These are phyloP conservation scores for Marmota monax DNA, from an alignment of 2,113 vertebrate genomes.

Conservation along the genomic window DNA sequence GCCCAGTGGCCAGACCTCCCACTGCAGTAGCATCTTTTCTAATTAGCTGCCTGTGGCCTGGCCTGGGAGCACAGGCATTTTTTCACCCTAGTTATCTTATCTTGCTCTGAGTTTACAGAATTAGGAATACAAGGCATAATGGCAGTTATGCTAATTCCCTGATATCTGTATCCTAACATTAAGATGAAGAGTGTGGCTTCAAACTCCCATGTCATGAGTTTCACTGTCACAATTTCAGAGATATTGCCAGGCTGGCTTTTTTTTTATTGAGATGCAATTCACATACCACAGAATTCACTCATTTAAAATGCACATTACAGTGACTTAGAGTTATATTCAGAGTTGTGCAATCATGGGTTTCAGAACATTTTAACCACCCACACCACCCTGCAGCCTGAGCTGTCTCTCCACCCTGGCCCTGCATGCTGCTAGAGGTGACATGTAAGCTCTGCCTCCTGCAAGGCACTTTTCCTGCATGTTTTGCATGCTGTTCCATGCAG, in stretches of 20 bases:
- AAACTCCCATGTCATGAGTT: no score
- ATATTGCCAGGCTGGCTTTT: not conserved
- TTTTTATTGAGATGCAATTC: not conserved
- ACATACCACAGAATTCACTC: not conserved
- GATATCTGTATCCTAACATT: not conserved
- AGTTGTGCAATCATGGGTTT: no score
- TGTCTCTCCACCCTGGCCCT: no score
- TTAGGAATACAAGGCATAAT: slow-evolving; percentile 69
- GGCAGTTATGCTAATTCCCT: slow-evolving; percentile 53
- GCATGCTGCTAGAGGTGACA: not conserved
- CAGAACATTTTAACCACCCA: rapidly evolving
- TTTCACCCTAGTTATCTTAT: slow-evolving; percentile 69
- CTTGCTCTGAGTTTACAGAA: slow-evolving; percentile 76
- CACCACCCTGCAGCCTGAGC: rapidly evolving
- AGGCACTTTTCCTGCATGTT: rapidly evolving
- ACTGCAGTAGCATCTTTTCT: rapidly evolving
- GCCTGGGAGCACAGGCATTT: not conserved
- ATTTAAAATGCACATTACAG: rapidly evolving
- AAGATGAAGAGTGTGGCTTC: not conserved
- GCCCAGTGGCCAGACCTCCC: not conserved
- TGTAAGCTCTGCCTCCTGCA: rapidly evolving
- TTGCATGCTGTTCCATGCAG: not conserved
- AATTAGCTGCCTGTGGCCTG: rapidly evolving
- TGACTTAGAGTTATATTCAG: not conserved
- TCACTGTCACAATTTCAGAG: rapidly evolving